Percentiles rank a stretch among this genome's conserved stretches.
phyloP scores from a whole-genome alignment of 2,113 vertebrate genomes.

The Micronisus gabar region DNA sequence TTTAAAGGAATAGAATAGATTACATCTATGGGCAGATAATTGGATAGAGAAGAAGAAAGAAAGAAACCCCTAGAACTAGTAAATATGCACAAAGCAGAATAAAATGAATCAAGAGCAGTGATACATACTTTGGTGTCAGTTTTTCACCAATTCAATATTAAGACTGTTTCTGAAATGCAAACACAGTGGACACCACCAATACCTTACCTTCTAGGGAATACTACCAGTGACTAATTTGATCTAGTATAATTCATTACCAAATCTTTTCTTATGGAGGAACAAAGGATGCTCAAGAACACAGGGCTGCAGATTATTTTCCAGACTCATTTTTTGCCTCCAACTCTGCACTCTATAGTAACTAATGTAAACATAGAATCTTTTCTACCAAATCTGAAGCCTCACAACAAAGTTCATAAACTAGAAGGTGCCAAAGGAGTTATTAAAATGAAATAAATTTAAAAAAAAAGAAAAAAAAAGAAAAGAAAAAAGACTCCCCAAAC shows the following conservation, averaged over 20 bases:
- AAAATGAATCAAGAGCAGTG: not conserved
- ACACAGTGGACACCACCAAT: not conserved
- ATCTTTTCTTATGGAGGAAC: not conserved
- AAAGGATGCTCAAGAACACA: not conserved
- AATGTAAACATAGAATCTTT: not conserved
- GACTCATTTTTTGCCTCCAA: not conserved
- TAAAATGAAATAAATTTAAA: not conserved
- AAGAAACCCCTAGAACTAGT: not conserved
- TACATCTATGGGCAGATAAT: not conserved
- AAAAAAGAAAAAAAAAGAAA: fast-evolving
- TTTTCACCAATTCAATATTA: not conserved
- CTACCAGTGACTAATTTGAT: not conserved
- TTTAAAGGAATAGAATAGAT: not conserved
- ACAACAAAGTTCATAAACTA: not conserved
- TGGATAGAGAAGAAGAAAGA: not conserved
- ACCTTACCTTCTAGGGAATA: not conserved
- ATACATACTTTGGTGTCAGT: not conserved
- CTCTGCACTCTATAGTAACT: not conserved
- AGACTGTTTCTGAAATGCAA: not conserved
- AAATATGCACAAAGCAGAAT: not conserved
- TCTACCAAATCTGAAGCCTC: not conserved
- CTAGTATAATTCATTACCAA: not conserved
- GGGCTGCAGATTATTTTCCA: not conserved
- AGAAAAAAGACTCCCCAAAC: not conserved
- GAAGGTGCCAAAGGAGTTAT: not conserved